A percentile compares a stretch with the other conserved stretches of the same genome.
Evolutionary conservation across 1,140 invertebrate species (phyloP).

Genomic region (Babylonia areolata): DNA sequence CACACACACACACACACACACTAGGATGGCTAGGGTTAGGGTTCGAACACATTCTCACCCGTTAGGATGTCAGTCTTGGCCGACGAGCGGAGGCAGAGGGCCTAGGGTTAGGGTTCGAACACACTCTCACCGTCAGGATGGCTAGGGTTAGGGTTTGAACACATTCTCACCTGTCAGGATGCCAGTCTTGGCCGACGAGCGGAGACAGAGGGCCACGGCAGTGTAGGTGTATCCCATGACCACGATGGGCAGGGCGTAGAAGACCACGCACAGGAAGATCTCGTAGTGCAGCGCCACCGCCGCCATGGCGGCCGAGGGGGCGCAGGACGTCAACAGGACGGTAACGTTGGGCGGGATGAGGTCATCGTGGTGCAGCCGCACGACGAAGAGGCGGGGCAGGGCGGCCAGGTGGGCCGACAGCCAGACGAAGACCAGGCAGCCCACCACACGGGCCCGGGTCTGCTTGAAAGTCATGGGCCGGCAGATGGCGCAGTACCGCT

Average conservation of each 20-base stretch:
- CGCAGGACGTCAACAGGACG: conserved; percentile 52
- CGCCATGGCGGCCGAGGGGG: conserved; percentile 23
- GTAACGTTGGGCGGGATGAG: conserved; percentile 51
- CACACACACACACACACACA: too few species aligned
- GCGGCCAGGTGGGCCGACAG: conserved; percentile 69
- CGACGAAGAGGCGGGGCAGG: conserved; percentile 47
- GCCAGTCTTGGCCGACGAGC: conserved; percentile 84
- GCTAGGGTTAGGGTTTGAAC: too few species aligned
- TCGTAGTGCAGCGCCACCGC: conserved; percentile 79
- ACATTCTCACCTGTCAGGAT: conserved; percentile 49
- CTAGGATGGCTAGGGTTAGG: too few species aligned
- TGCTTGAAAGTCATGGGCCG: conserved; percentile 86
- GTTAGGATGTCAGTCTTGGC: conserved; percentile 80
- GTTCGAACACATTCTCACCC: too few species aligned
- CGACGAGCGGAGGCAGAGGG: conserved; percentile 85
- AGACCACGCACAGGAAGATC: conserved; percentile 82
- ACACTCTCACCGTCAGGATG: too few species aligned
- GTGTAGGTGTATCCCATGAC: conserved; percentile 90
- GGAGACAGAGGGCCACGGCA: conserved; percentile 88
- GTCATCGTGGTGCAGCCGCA: conserved; percentile 39
- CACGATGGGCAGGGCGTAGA: conserved; percentile 85
- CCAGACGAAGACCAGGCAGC: conserved; percentile 86
- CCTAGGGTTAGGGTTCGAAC: too few species aligned
- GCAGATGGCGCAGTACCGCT: conserved; percentile 94
- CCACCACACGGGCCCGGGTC: conserved; percentile 84